These are phyloP conservation scores for Austrolebias charrua DNA, from an alignment of 2,797 vertebrate species.

Conservation along the genomic window DNA sequence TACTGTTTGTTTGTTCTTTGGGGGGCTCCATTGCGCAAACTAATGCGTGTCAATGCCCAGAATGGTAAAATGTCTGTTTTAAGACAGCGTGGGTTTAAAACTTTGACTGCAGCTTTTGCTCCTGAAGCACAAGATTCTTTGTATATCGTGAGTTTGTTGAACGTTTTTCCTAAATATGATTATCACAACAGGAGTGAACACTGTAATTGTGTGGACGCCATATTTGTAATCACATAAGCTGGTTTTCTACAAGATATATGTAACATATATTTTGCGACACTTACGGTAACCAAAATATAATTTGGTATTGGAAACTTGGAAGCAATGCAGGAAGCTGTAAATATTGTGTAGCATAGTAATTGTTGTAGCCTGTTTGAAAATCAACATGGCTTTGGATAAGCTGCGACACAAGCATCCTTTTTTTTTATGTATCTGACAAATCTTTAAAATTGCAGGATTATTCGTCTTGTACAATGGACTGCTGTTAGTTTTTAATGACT, in stretches of 20 bases:
- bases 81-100: constrained; percentile 36
- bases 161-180: constrained; percentile 48
- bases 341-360: constrained; percentile 45
- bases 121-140: constrained; percentile 63
- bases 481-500: constrained; percentile 16
- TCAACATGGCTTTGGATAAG: constrained; percentile 27
- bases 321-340: constrained; percentile 30
- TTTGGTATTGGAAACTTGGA: constrained; percentile 31
- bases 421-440: background rate
- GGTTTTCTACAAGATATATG: constrained; percentile 58
- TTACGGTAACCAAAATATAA: constrained; percentile 27
- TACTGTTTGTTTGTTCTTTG: constrained; percentile 28
- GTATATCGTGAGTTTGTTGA: constrained; percentile 35
- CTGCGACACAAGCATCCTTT: constrained; percentile 8
- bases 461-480: constrained; percentile 18
- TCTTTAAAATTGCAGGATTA: no score
- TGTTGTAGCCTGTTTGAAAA: constrained; percentile 26
- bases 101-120: constrained; percentile 41
- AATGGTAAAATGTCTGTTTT: constrained; percentile 20
- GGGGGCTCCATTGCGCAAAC: constrained; percentile 18
- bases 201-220: constrained; percentile 23
- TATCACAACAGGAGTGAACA: constrained; percentile 37
- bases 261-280: constrained; percentile 45
- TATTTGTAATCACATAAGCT: constrained; percentile 49
- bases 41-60: constrained; percentile 11